Evolutionary conservation across 2,888 invertebrate genomes (phyloP).

Genomic region (Lampropteryx suffumata): DNA sequence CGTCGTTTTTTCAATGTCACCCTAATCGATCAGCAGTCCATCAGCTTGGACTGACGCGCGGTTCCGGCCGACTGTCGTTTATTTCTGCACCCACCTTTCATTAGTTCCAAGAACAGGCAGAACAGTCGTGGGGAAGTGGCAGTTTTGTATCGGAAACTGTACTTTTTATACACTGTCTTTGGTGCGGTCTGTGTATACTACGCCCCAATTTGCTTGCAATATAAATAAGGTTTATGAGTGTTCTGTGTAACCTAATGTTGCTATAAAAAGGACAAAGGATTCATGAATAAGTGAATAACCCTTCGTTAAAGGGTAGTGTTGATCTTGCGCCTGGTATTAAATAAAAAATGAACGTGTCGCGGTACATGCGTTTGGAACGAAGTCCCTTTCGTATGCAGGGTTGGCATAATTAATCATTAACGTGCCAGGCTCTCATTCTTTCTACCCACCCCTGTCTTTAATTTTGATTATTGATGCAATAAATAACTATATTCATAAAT

Average conservation of each 20-base stretch:
- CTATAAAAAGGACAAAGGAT: too few relatives aligned
- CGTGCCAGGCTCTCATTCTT: too few relatives aligned
- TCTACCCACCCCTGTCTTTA: too few relatives aligned
- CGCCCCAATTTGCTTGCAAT: conserved; percentile 21
- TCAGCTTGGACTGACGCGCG: conserved; percentile 60
- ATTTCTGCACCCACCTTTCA: conserved; percentile 77
- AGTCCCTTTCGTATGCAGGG: too few relatives aligned
- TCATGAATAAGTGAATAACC: too few relatives aligned
- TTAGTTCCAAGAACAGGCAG: conserved; percentile 75
- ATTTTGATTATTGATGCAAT: too few relatives aligned
- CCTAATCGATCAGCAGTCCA: conserved; percentile 66
- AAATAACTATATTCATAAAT: too few relatives aligned
- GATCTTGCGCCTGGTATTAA: too few relatives aligned
- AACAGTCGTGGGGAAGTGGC: conserved; percentile 69
- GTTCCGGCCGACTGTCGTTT: conserved; percentile 61
- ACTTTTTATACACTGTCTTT: conserved; percentile 54
- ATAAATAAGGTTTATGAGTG: conserved; percentile 8
- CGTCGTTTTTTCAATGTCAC: conserved; percentile 62
- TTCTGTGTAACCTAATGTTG: background rate
- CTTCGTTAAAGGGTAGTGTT: too few relatives aligned
- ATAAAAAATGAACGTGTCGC: too few relatives aligned
- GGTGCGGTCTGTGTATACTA: conserved; percentile 28
- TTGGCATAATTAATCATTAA: too few relatives aligned
- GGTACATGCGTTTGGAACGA: too few relatives aligned
- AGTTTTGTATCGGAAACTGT: conserved; percentile 78